These are phyloP conservation scores for Plusia festucae DNA, from an alignment of 2,888 invertebrate genomes.

Conservation along the genomic window DNA sequence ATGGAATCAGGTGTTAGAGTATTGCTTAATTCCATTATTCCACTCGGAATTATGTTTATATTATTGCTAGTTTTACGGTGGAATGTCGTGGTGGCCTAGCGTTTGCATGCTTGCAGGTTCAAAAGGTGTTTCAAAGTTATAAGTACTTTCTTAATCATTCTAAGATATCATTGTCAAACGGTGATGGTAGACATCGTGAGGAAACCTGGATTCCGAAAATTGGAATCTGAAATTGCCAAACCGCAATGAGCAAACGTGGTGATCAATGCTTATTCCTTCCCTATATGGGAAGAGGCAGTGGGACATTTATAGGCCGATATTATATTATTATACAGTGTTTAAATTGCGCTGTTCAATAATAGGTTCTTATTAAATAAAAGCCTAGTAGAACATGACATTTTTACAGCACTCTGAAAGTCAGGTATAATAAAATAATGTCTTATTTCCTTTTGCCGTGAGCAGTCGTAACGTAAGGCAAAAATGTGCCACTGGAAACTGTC, in stretches of 20 bases:
- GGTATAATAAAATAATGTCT: conserved; percentile 61
- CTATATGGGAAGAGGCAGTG: no score
- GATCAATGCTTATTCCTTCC: no score
- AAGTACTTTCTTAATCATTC: no score
- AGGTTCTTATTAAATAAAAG: conserved; percentile 14
- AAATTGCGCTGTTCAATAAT: not conserved
- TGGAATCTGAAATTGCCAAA: no score
- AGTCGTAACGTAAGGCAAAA: conserved; percentile 68
- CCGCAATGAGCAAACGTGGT: no score
- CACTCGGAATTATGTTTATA: not conserved
- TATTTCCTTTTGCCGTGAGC: conserved; percentile 63
- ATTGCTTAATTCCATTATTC: conserved; percentile 22
- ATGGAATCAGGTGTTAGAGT: conserved; percentile 52
- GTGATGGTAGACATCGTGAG: no score
- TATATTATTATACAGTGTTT: not conserved
- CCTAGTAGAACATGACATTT: conserved; percentile 36
- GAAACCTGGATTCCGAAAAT: no score
- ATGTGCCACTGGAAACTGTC: conserved; percentile 72
- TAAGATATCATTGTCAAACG: no score
- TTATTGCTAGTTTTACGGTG: not conserved
- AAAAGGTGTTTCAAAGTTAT: no score
- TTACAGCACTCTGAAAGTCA: conserved; percentile 42
- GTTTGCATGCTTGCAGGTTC: no score
- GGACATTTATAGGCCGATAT: no score
- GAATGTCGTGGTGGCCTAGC: no score